These are phyloP conservation scores for Panopea generosa DNA, from an alignment of 2,888 invertebrate species.

Conservation along the genomic window DNA sequence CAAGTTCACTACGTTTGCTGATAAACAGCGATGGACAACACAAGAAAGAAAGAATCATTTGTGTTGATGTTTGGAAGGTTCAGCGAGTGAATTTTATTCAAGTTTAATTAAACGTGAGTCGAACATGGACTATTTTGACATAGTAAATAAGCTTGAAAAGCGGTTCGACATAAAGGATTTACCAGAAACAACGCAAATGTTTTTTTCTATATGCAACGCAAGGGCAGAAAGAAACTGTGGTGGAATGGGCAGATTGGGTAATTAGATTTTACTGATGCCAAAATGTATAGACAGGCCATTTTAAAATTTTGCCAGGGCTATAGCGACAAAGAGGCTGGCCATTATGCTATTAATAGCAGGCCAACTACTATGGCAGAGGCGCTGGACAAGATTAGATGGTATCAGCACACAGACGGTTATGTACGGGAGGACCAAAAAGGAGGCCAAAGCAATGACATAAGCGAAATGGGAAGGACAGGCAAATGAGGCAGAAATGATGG, in stretches of 20 bases:
- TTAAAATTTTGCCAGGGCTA: slow-evolving; percentile 18
- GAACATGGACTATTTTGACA: no score
- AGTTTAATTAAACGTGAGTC: no score
- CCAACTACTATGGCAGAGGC: slow-evolving; percentile 33
- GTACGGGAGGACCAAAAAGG: not conserved
- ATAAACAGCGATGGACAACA: no score
- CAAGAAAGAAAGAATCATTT: no score
- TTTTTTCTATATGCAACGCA: no score
- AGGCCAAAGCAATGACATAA: not conserved
- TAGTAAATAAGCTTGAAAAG: no score
- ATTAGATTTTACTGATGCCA: slow-evolving; percentile 4
- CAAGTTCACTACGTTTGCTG: no score
- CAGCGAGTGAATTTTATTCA: no score
- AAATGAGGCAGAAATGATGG: no score
- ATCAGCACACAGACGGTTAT: slow-evolving; percentile 7
- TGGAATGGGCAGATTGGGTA: slow-evolving; percentile 21
- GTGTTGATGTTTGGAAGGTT: no score
- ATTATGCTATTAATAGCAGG: slow-evolving; percentile 8
- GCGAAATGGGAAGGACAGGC: not conserved
- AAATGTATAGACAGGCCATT: slow-evolving; percentile 16
- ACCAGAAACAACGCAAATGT: no score
- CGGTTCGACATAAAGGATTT: no score
- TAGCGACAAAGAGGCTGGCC: slow-evolving; percentile 13
- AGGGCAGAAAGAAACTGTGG: slow-evolving; percentile 3
- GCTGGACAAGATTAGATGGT: slow-evolving; percentile 19